phyloP scores from a whole-genome alignment of 2,113 vertebrate species.

The Strix aluco region DNA sequence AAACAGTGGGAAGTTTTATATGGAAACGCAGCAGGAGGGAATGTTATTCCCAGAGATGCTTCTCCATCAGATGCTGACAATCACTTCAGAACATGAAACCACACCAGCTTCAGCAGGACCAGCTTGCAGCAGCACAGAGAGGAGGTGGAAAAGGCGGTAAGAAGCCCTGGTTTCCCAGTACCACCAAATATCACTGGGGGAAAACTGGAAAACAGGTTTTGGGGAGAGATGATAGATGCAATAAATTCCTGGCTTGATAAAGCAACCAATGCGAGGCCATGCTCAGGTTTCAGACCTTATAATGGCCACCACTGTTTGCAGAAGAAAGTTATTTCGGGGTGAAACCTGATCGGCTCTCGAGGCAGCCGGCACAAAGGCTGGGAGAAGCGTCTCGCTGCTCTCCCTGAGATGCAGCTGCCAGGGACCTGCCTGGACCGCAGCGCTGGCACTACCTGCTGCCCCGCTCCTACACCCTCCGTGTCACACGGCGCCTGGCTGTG shows the following conservation, averaged over 20 bases:
- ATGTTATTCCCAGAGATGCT: background rate
- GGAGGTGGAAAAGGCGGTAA: background rate
- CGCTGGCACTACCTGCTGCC: background rate
- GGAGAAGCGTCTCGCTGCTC: background rate
- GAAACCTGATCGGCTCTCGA: slow-evolving; percentile 1
- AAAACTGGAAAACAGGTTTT: background rate
- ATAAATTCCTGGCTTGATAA: background rate
- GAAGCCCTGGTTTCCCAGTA: background rate
- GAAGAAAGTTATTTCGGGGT: slow-evolving; percentile 27
- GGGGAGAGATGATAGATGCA: background rate
- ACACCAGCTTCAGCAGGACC: background rate
- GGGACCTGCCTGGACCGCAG: background rate
- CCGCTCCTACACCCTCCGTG: background rate
- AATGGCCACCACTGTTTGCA: background rate
- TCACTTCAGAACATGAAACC: background rate
- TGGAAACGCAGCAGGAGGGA: background rate
- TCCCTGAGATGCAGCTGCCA: background rate
- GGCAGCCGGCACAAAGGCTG: background rate
- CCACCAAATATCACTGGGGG: background rate
- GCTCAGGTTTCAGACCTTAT: slow-evolving; percentile 22
- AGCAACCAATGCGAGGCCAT: background rate
- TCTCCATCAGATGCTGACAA: background rate
- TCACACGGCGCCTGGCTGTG: accelerated
- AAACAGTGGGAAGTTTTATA: background rate
- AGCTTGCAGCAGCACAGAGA: background rate